phyloP scores from a whole-genome alignment of 1,140 invertebrate genomes.

The Dendroctonus ponderosae region DNA sequence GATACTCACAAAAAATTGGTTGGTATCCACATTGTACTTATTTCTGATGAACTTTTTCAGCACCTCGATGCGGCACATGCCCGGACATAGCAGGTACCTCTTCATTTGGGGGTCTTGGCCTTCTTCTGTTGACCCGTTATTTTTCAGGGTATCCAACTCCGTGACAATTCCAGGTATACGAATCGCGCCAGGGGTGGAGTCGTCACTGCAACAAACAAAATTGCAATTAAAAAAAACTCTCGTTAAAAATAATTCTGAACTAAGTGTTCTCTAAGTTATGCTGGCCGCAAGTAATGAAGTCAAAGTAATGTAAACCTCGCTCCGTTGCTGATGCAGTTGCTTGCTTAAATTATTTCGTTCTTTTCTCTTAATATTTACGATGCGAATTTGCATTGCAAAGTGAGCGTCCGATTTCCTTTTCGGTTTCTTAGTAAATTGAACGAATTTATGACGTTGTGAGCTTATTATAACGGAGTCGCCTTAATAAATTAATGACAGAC shows the following conservation, averaged over 20 bases:
- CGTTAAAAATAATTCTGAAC: neutral
- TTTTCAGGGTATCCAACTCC: constrained; percentile 42
- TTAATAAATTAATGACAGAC: too few species aligned
- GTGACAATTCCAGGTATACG: constrained; percentile 51
- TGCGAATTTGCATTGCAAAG: constrained; percentile 10
- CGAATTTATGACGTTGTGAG: too few species aligned
- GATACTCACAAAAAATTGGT: constrained; percentile 58
- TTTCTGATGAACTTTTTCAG: constrained; percentile 85
- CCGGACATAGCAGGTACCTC: constrained; percentile 82
- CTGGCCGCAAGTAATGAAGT: neutral
- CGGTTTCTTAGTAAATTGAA: constrained; percentile 4
- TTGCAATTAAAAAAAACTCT: neutral
- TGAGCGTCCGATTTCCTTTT: constrained; percentile 4
- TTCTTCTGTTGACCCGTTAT: constrained; percentile 43
- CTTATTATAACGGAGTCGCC: too few species aligned
- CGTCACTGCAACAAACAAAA: constrained; percentile 45
- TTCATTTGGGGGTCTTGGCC: constrained; percentile 51
- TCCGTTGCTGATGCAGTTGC: neutral
- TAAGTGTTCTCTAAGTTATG: neutral
- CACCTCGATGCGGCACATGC: constrained; percentile 79
- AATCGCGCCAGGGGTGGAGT: constrained; percentile 47
- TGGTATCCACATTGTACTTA: constrained; percentile 77
- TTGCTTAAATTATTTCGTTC: constrained; percentile 9
- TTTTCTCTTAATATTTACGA: constrained; percentile 13
- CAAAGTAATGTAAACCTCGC: neutral